Evolutionary conservation across 2,888 invertebrate genomes (phyloP).

Genomic region (Mesochorus sp.): DNA sequence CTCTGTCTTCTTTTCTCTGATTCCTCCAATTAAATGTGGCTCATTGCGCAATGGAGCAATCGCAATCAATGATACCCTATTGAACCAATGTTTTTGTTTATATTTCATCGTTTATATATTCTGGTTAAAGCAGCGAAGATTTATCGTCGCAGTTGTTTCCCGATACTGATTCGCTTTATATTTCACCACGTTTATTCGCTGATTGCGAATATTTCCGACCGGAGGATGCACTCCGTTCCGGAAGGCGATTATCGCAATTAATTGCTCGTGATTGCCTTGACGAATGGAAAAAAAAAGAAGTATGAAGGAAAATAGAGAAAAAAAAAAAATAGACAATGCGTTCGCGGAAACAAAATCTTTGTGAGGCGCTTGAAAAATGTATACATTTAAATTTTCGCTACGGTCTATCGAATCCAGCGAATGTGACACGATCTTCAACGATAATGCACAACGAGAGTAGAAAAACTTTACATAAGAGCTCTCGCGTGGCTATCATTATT

Average conservation of each 20-base stretch:
- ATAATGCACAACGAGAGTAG: background rate
- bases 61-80: conserved; percentile 20
- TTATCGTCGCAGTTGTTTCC: conserved; percentile 25
- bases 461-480: conserved; percentile 46
- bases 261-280: conserved; percentile 28
- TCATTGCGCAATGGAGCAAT: conserved; percentile 41
- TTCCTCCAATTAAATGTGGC: conserved; percentile 2
- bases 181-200: conserved; percentile 10
- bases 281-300: background rate
- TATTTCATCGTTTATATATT: background rate
- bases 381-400: background rate
- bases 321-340: background rate
- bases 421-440: background rate
- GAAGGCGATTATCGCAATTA: conserved; percentile 44
- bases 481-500: conserved; percentile 33
- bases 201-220: conserved; percentile 9
- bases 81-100: background rate
- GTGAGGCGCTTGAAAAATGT: background rate
- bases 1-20: background rate
- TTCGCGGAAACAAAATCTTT: background rate
- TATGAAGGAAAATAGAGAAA: background rate
- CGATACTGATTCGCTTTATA: background rate
- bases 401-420: background rate
- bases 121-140: background rate
- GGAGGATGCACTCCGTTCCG: conserved; percentile 22